Base-by-base conservation (phyloP, 64 coral and sea anemone species). In the Dendronephthya gigantea region DNA sequence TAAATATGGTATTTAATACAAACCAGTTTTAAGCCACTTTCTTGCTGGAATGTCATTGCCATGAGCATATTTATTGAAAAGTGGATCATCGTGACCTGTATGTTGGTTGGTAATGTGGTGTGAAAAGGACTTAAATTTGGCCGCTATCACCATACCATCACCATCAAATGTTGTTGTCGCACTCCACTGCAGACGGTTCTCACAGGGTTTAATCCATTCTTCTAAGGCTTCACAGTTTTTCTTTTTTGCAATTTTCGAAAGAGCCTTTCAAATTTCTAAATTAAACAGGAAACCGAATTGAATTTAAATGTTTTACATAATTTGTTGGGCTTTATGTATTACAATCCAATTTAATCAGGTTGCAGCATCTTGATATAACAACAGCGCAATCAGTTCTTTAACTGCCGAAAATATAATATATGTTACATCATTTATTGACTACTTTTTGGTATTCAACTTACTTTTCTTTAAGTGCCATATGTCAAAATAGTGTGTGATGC, bases 401-500 rank as follows among this genome's bases (percentile, higher is more conserved):
- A 50, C 16, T 50, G 7, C 16, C 48, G 16, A 50, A 50, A 16
- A 9, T 50, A 7, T 9, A 9, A 16, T 16, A 50, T 7, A 9
- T 9, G 7, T 50, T 70, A n/a, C 66, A 70, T 70, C 23, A 9
- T 8, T 70, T 9, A 70, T 70, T 70, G 8, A 70, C 66, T 9
- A 70, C 23, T 25, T 9, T 70, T 70, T 70, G 66, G 23, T 9
- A 70, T 70, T 70, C 9, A 8, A 70, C 66, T 70, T 70, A 70
- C 66, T 70, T n/a, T 70, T 70, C 66, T 70, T 8, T 70, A 70
- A 70, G 23, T 70, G 66, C 66, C 66, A 70, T 8, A 70, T 58
- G 49, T 83, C 84, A 70, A 70, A 70, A 70, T 70, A 70, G 66
- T 70, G 66, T 70, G 66, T 70, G 66, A 70, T 70, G 23, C 29